Percentiles rank a stretch among this genome's conserved stretches.
These are phyloP conservation scores for Entosphenus tridentatus DNA, from an alignment of 2,113 vertebrate genomes.

Conservation along the genomic window DNA sequence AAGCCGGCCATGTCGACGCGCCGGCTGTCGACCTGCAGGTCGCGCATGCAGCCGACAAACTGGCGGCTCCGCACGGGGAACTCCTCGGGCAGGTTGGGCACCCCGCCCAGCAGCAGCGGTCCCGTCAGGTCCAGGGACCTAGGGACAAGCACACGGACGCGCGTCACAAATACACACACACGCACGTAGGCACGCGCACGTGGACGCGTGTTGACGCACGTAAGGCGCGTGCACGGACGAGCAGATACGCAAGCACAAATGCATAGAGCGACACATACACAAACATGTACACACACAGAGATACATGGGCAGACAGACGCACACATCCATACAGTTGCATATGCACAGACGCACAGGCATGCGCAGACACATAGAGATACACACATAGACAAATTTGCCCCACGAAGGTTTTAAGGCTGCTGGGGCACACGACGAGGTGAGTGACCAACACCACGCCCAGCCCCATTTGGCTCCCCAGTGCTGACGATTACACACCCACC, in stretches of 20 bases:
- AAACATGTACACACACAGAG: neutral
- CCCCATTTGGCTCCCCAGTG: too few species aligned
- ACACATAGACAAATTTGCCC: too few species aligned
- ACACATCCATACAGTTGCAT: too few species aligned
- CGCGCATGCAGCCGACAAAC: conserved; percentile 69
- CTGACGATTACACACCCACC: too few species aligned
- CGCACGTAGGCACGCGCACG: neutral
- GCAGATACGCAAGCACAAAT: neutral
- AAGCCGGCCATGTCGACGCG: conserved; percentile 61
- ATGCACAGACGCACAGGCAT: too few species aligned
- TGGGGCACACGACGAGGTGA: too few species aligned
- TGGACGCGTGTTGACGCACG: neutral
- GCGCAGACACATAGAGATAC: too few species aligned
- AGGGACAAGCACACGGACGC: neutral
- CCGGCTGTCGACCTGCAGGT: conserved; percentile 52
- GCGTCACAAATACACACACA: neutral
- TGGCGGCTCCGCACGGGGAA: conserved; percentile 52
- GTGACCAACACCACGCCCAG: too few species aligned
- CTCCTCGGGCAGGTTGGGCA: conserved; percentile 60
- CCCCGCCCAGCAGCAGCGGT: conserved; percentile 57
- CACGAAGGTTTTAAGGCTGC: too few species aligned
- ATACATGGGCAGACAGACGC: too few species aligned
- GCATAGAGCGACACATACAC: neutral
- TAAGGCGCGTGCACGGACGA: neutral
- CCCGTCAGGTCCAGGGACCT: conserved; percentile 80